phyloP scores from a whole-genome alignment of 2,113 vertebrate genomes.

The Ceyx margarethae region DNA sequence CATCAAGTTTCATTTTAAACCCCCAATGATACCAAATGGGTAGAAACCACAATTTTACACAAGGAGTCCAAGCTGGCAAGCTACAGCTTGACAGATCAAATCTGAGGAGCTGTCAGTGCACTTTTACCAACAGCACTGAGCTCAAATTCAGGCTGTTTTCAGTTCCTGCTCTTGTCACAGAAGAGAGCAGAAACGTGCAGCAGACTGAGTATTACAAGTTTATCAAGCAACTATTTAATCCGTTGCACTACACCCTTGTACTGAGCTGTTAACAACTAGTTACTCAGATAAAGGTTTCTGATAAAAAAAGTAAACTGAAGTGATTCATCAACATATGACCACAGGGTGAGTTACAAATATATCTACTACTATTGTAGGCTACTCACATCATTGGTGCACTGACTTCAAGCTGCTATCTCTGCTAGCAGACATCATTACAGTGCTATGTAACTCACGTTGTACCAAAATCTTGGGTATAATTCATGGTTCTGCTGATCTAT shows the following conservation, averaged over 20 bases:
- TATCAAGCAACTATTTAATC: neutral
- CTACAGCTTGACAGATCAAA: neutral
- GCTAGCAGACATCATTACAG: neutral
- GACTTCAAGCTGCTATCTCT: neutral
- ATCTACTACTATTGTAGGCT: neutral
- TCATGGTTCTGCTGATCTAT: neutral
- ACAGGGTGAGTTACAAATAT: neutral
- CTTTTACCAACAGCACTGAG: neutral
- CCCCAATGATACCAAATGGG: neutral
- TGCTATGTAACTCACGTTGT: neutral
- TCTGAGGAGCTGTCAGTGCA: neutral
- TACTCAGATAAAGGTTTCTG: neutral
- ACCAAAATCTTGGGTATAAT: neutral
- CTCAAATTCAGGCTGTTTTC: neutral
- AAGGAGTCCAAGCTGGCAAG: neutral
- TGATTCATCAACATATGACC: neutral
- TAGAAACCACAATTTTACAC: neutral
- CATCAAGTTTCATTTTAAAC: neutral
- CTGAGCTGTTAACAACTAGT: neutral
- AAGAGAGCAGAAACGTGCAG: neutral
- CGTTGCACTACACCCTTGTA: neutral
- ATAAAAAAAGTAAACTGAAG: neutral
- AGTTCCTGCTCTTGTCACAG: neutral
- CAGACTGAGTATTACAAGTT: neutral
- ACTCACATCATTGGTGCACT: neutral